Evolutionary conservation across 2,113 vertebrate species (phyloP).

Genomic region (Morone chrysops): DNA sequence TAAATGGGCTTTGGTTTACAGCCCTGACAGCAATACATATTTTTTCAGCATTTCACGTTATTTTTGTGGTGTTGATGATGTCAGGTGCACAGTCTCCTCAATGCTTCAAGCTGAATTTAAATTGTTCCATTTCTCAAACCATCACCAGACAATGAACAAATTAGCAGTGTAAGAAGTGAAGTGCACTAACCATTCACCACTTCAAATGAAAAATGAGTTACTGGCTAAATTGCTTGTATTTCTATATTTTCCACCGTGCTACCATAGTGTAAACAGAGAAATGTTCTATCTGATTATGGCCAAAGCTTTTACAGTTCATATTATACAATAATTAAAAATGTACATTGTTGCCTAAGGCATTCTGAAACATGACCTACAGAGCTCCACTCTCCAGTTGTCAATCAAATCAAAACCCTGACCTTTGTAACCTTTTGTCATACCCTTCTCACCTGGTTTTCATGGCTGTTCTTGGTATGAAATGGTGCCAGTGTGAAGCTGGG

Average conservation of each 20-base stretch:
- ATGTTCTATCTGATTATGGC: not conserved
- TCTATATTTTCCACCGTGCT: not conserved
- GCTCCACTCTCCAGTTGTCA: not conserved
- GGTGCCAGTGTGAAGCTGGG: conserved; percentile 35
- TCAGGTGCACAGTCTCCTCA: not conserved
- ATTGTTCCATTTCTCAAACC: not conserved
- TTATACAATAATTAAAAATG: not conserved
- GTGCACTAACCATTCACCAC: not conserved
- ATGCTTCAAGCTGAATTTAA: not conserved
- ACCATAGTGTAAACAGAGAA: not conserved
- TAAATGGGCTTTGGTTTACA: not conserved
- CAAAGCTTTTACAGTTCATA: not conserved
- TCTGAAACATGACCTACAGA: conserved; percentile 6
- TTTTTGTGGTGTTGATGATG: not conserved
- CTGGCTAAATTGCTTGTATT: not conserved
- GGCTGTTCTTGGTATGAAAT: conserved; percentile 39
- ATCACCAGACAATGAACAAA: not conserved
- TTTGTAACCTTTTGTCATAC: conserved; percentile 1
- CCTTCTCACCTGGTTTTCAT: not conserved
- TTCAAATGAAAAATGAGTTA: not conserved
- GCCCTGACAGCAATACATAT: not conserved
- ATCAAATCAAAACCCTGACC: conserved; percentile 12
- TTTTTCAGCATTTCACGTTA: not conserved
- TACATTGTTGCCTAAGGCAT: not conserved
- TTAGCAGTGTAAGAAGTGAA: not conserved